phyloP scores from a whole-genome alignment of 2,888 invertebrate species.

The Chrysolina haemoptera region DNA sequence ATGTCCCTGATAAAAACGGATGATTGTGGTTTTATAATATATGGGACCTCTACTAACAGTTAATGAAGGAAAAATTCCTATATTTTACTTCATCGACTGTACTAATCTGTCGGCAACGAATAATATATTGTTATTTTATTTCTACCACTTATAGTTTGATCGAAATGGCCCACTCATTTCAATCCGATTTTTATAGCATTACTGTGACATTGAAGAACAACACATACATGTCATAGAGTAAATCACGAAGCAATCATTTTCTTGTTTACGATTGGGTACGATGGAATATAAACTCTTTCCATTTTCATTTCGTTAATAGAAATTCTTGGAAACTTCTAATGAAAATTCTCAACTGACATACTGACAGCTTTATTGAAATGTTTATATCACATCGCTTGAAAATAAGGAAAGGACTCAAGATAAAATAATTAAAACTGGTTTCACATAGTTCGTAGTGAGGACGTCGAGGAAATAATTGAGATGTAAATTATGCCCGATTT shows the following conservation, averaged over 20 bases:
- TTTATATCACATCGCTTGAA: constrained; percentile 3
- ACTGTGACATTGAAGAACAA: too few species aligned
- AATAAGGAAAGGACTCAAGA: neutral
- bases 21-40: too few species aligned
- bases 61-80: too few species aligned
- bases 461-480: constrained; percentile 24
- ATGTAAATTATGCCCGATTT: constrained; percentile 27
- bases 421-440: constrained; percentile 24
- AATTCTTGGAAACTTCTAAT: constrained; percentile 7
- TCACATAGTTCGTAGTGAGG: constrained; percentile 5
- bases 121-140: too few species aligned
- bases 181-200: too few species aligned
- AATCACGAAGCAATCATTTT: neutral
- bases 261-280: constrained; percentile 5
- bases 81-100: too few species aligned
- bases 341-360: constrained; percentile 15
- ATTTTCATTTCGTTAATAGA: constrained; percentile 5
- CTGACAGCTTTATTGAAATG: constrained; percentile 18
- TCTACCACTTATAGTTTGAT: too few species aligned
- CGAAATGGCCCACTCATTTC: too few species aligned
- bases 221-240: neutral
- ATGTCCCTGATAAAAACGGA: too few species aligned
- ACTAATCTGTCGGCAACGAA: too few species aligned
- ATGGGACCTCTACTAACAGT: too few species aligned
- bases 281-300: neutral